phyloP scores from a whole-genome alignment of 2,888 invertebrate species.

The Drosophila cyrtoloma region DNA sequence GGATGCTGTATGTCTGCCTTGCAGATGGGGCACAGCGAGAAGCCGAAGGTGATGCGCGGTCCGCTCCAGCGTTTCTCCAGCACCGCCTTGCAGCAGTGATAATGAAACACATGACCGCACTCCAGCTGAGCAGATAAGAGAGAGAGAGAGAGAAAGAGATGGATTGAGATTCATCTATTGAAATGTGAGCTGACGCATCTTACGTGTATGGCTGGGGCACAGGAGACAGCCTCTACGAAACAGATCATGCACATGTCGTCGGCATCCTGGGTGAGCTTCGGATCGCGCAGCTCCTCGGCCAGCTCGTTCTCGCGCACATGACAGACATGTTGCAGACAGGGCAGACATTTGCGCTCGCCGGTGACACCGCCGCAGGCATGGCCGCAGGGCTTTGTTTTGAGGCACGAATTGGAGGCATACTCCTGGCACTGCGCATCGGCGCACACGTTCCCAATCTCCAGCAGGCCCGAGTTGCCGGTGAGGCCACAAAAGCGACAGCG shows the following conservation, averaged over 20 bases:
- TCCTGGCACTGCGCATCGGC: conserved; percentile 97
- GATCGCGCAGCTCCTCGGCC: conserved; percentile 82
- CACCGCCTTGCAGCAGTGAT: conserved; percentile 95
- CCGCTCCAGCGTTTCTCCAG: conserved; percentile 96
- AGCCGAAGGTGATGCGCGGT: conserved; percentile 97
- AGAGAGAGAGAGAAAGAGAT: background rate
- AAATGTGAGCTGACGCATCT: conserved; percentile 11
- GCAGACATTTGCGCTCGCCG: conserved; percentile 93
- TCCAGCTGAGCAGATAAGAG: conserved; percentile 88
- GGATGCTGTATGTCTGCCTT: conserved; percentile 95
- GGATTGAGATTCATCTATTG: no score
- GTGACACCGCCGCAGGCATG: conserved; percentile 98
- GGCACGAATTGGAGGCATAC: conserved; percentile 89
- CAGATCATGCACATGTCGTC: conserved; percentile 99
- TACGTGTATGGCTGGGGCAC: conserved; percentile 96
- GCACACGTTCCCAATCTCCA: conserved; percentile 97
- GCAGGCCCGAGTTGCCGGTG: conserved; percentile 91
- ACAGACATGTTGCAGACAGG: conserved; percentile 96
- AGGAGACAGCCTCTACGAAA: conserved; percentile 97
- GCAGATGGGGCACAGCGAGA: conserved; percentile 98
- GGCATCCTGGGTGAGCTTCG: conserved; percentile 94
- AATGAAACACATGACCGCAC: conserved; percentile 98
- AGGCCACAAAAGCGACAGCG: conserved; percentile 96
- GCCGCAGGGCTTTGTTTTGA: conserved; percentile 93
- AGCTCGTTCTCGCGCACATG: conserved; percentile 83